phyloP scores from a whole-genome alignment of 2,888 invertebrate genomes.

The Pheosia gnoma region DNA sequence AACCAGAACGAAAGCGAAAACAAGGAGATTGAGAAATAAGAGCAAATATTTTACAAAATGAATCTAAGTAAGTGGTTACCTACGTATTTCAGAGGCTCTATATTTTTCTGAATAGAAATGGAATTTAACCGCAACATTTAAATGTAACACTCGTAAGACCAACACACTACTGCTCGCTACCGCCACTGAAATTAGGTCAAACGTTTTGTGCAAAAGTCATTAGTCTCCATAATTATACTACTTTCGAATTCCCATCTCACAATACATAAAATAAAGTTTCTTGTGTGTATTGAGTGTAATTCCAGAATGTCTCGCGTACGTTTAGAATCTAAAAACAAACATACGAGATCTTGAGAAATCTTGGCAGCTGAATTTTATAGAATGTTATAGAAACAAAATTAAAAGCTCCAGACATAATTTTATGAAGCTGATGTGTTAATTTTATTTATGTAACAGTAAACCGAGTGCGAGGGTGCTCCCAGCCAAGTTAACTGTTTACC shows the following conservation, averaged over 20 bases:
- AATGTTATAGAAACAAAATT: neutral
- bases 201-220: slow-evolving; percentile 1
- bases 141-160: neutral
- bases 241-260: neutral
- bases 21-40: neutral
- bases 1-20: neutral
- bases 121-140: neutral
- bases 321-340: slow-evolving; percentile 3
- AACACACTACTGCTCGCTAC: neutral
- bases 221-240: neutral
- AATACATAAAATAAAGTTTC: neutral
- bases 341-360: slow-evolving; percentile 4
- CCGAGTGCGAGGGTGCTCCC: no score
- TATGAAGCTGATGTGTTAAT: neutral
- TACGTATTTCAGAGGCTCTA: no score
- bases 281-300: neutral
- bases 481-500: no score
- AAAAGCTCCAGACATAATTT: neutral
- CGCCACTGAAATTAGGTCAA: slow-evolving; percentile 1
- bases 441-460: no score
- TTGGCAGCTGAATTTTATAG: slow-evolving; percentile 3
- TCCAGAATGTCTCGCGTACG: neutral
- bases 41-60: neutral
- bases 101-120: neutral
- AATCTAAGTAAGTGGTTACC: neutral